Percentiles rank a stretch among this genome's conserved stretches.
Conservation (phyloP, 64 coral and sea anemone genomes). For the Hydrozoanthus tunicans region DNA sequence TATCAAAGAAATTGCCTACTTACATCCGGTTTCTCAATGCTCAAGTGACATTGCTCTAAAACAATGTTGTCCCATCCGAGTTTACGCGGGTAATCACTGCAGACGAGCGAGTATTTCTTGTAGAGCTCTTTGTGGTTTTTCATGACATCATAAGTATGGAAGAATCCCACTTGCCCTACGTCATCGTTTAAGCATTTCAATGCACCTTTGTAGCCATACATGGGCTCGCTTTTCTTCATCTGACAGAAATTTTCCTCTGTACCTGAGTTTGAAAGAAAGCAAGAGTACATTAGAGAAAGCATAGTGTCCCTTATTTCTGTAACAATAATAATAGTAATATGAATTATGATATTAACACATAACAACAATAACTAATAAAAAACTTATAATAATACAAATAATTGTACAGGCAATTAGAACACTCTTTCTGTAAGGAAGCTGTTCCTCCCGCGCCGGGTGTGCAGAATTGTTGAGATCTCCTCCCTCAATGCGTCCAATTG, state of each 20-base stretch:
- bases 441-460: too few relatives aligned
- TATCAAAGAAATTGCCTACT: not conserved
- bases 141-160: conserved; percentile 61
- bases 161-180: conserved; percentile 50
- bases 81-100: not conserved
- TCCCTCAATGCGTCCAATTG: too few relatives aligned
- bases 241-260: conserved; percentile 27
- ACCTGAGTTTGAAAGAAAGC: not conserved
- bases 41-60: conserved; percentile 26
- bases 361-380: not conserved
- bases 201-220: conserved; percentile 48
- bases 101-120: conserved; percentile 30
- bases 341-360: not conserved
- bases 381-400: not conserved
- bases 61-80: conserved; percentile 17
- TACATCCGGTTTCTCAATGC: conserved; percentile 58
- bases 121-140: conserved; percentile 6
- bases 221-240: conserved; percentile 48
- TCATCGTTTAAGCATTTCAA: conserved; percentile 33
- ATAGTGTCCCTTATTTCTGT: not conserved
- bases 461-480: too few relatives aligned
- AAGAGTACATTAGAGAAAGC: not conserved
- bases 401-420: not conserved
- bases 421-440: not conserved
- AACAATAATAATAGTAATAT: not conserved